Base-by-base conservation (phyloP, 2,797 vertebrate genomes). In the Parambassis ranga region DNA sequence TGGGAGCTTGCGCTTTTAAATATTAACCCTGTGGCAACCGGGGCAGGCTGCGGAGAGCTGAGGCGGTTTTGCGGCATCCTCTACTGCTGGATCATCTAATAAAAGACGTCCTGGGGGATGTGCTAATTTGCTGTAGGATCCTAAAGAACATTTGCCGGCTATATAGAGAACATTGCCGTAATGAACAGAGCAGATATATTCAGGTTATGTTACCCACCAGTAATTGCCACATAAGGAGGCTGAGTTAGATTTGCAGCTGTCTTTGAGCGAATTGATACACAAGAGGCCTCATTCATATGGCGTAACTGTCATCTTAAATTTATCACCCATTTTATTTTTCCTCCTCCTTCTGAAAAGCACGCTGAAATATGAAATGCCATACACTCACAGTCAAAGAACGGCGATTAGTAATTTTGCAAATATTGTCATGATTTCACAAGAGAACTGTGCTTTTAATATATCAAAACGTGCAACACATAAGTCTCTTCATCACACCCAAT, bases 201-300 rank as follows among this genome's bases (percentile, higher is more conserved):
- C 82, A 66, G 79, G 79, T 84, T 81, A 52, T 79, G 87, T 80
- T 84, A 48, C 75, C 77, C 81, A 37, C 68, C 73, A 15, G 80
- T 89, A 88, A 88, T 79, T 86, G 82, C 87, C 78, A 87, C 83
- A 78, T 82, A 61, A 89, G 79, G 73, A 84, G 82, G 55, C 58
- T 2, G 78, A 77, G 85, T 79, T 83, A 82, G 80, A 85, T 79
- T 47, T 79, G 82, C 82, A 86, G 81, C 86, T 84, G 86, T 80
- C 73, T 81, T 39, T 58, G 80, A 81, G 75, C 37, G 57, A 39
- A 47, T 16, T 37, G 55, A 79, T 72, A 71, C 83, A 73, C 84
- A 19, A 82, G 82, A 79, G 82, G 82, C 77, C 81, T 75, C 75
- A 5, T 76, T 81, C 82, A 18, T 67, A 76, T 43, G 78, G 79